These are phyloP conservation scores for Aphrocallistes beatrix DNA, from an alignment of 37 sponge, comb jelly and placozoan species.

Conservation along the genomic window DNA sequence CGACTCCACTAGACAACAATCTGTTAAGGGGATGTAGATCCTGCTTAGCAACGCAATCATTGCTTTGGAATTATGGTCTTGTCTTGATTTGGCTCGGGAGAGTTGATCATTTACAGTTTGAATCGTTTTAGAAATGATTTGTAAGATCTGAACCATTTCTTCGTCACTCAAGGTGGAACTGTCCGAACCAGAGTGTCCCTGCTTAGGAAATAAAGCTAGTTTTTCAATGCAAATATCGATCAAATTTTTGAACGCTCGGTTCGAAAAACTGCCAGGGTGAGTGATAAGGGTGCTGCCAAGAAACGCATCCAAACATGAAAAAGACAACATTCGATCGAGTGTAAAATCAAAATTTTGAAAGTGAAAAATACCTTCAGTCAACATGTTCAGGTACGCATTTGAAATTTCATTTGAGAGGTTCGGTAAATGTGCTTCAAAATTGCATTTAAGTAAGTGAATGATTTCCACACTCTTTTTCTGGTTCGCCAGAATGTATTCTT, in stretches of 20 bases:
- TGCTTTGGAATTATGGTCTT: constrained; percentile 5
- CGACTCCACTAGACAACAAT: background rate
- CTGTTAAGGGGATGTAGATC: constrained; percentile 8
- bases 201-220: background rate
- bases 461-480: background rate
- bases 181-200: background rate
- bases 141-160: background rate
- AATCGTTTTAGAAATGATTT: background rate
- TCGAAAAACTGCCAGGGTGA: background rate
- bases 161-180: background rate
- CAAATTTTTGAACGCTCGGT: constrained; percentile 1
- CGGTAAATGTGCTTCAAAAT: background rate
- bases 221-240: background rate
- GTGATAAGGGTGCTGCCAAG: background rate
- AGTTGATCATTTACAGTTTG: background rate
- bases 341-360: background rate
- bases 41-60: constrained; percentile 3
- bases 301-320: constrained; percentile 4
- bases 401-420: background rate
- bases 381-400: background rate
- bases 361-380: background rate
- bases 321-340: background rate
- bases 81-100: background rate
- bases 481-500: background rate
- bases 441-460: background rate